Evolutionary conservation across 2,113 vertebrate genomes (phyloP).

Genomic region (Malurus alboscapulatus): DNA sequence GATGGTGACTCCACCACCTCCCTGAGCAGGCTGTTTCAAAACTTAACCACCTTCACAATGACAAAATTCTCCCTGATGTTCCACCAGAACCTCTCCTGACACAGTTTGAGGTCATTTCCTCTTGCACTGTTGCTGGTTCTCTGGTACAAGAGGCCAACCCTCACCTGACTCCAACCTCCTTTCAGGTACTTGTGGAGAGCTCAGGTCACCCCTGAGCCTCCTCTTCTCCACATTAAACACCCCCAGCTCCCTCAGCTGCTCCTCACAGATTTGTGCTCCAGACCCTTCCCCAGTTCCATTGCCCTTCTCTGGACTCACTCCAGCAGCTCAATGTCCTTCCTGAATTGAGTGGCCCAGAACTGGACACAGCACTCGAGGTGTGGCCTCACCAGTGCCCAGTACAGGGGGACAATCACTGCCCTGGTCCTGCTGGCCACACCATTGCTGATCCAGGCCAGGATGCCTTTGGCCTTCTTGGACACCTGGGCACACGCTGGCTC

Average conservation of each 20-base stretch:
- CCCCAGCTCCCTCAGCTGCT: rapidly evolving
- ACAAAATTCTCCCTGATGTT: neutral
- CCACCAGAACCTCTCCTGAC: neutral
- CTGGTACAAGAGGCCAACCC: rapidly evolving
- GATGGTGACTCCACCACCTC: too few species aligned
- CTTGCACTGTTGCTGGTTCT: neutral
- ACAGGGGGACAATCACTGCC: neutral
- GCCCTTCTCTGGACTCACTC: rapidly evolving
- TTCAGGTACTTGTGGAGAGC: neutral
- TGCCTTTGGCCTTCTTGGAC: neutral
- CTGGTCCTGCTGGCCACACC: neutral
- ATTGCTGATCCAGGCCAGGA: neutral
- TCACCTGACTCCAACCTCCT: neutral
- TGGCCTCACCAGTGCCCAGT: neutral
- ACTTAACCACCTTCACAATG: neutral
- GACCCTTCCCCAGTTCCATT: rapidly evolving
- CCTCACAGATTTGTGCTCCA: neutral
- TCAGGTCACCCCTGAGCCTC: neutral
- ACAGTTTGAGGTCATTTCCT: neutral
- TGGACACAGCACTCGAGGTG: rapidly evolving
- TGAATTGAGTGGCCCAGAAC: rapidly evolving
- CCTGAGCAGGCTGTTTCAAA: neutral
- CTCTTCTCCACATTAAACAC: neutral
- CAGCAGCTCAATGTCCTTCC: neutral
- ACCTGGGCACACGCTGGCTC: neutral